A percentile compares a stretch with the other conserved stretches of the same genome.
Evolutionary conservation across 2,113 vertebrate genomes (phyloP).

Genomic region (Ranitomeya variabilis): DNA sequence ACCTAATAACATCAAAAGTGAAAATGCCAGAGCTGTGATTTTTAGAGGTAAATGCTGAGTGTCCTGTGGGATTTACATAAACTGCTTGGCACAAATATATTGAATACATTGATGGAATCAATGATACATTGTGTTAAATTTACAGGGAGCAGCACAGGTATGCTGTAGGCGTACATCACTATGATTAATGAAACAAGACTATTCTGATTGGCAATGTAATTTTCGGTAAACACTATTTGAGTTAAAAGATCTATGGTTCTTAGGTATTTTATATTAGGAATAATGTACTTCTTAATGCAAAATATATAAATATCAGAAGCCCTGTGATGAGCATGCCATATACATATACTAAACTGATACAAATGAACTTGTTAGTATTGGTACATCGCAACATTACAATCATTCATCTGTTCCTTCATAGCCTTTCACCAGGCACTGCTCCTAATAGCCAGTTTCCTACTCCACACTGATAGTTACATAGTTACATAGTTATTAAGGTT

Average conservation of each 20-base stretch:
- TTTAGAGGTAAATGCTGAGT: constrained; percentile 58
- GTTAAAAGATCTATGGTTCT: neutral
- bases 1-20: constrained; percentile 59
- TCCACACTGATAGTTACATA: too few species aligned
- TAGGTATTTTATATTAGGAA: neutral
- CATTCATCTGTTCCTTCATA: too few species aligned
- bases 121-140: constrained; percentile 50
- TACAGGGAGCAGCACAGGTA: neutral
- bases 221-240: neutral
- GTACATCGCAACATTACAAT: neutral
- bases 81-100: constrained; percentile 60
- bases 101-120: constrained; percentile 52
- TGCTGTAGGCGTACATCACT: constrained; percentile 6
- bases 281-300: neutral
- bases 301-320: neutral
- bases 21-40: constrained; percentile 58
- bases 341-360: neutral
- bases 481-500: too few species aligned
- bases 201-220: neutral
- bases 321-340: neutral
- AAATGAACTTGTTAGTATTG: neutral
- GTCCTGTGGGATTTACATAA: constrained; percentile 59
- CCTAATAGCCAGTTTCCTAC: too few species aligned
- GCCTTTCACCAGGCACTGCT: too few species aligned
- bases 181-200: constrained; percentile 14